Percentiles rank a stretch among this genome's conserved stretches.
Evolutionary conservation across 2,113 vertebrate species (phyloP).

Genomic region (Mormyrus iriodes): DNA sequence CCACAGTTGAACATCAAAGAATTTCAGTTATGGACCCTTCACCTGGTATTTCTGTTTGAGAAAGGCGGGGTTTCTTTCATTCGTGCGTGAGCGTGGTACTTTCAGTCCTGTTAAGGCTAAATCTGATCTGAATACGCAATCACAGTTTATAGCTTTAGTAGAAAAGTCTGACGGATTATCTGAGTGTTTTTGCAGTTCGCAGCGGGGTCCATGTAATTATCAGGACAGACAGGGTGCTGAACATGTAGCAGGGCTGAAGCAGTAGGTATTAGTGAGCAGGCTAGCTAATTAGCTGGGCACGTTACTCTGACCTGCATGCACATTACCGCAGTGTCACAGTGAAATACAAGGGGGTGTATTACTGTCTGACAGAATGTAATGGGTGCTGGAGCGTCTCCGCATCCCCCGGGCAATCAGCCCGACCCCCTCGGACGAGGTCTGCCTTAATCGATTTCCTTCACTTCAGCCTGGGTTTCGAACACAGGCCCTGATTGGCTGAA

Average conservation of each 20-base stretch:
- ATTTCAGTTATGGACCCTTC: not conserved
- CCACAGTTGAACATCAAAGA: not conserved
- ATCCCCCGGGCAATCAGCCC: too few species aligned
- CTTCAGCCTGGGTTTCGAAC: not conserved
- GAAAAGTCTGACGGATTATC: not conserved
- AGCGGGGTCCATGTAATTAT: not conserved
- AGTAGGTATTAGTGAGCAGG: not conserved
- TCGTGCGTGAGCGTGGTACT: not conserved
- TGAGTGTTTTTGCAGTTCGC: not conserved
- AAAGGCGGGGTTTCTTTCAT: not conserved
- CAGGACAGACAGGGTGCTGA: not conserved
- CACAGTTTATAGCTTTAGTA: not conserved
- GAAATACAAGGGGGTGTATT: not conserved
- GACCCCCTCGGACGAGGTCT: not conserved
- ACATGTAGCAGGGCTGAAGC: not conserved
- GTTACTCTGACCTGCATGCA: not conserved
- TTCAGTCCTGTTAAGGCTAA: not conserved
- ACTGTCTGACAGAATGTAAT: not conserved
- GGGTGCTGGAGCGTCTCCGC: not conserved
- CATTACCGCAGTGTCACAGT: not conserved
- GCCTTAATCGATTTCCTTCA: not conserved
- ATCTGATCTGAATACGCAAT: not conserved
- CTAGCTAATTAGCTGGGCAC: not conserved
- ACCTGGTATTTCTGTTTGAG: not conserved
- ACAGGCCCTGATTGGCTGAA: not conserved